Base-by-base conservation (phyloP, 2,113 vertebrate species). In the Castor canadensis region DNA sequence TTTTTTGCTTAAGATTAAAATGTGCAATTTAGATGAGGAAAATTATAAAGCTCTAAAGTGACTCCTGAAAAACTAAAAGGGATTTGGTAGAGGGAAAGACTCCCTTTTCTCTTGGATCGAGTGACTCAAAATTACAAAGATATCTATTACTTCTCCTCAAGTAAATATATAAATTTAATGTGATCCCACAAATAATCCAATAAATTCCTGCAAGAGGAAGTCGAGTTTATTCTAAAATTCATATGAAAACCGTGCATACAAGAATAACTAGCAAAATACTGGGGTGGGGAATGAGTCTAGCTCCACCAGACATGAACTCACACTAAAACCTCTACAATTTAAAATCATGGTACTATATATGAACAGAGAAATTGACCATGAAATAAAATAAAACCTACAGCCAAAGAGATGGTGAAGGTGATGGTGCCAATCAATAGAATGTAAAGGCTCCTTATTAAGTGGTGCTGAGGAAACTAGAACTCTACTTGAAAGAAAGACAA, bases 141-240 rank as follows among this genome's bases (percentile, higher is more conserved):
- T 52, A 91, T 19, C 32, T 15, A 60, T 83, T 58, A 86, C 8
- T 64, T 95, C 45, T 96, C 49, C 54, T 54, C 24, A 49, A 75
- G 38, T 89, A 76, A 96, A 69, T 87, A 80, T 38, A 84, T 80
- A 66, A 91, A 79, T 81, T 16, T 71, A 87, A 80, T 60, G 13
- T 11, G 56, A 89, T 47, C 30, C 60, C 43, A 87, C 43, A 75
- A 84, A 91, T 67, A 64, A 89, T 85, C 26, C n/a, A 92, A 84
- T 64, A 83, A 80, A 72, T 22, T 22, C 69, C 81, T 88, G 28
- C 86, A 82, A 28, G 22, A 95, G 49, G 64, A 75, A 84, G 49
- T 90, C 52, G 80, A 80, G 38, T n/a, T 43, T 62, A 77, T 81
- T 95, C 76, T 87, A 84, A 95, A 96, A 84, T 71, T 75, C 30